Evolutionary conservation across 2,888 invertebrate genomes (phyloP), one percentile per base, ranked within the genome.

Genomic region (Pediacus dermestoides): DNA sequence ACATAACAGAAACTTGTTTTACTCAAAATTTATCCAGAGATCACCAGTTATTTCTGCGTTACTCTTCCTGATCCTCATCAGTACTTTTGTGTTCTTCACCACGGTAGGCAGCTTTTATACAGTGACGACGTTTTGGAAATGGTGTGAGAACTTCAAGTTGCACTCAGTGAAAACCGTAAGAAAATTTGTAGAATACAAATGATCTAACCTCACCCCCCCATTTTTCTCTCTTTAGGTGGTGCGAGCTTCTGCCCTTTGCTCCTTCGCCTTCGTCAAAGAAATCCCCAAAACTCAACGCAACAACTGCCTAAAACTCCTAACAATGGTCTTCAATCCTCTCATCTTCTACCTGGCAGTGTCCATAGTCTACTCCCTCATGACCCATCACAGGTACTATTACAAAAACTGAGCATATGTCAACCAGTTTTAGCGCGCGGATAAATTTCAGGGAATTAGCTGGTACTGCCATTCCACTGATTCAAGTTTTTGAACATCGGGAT

Each of bases 401-500:
- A n/a, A n/a, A n/a, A n/a, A n/a, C n/a, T n/a, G n/a, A n/a, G n/a
- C n/a, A n/a, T n/a, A n/a, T n/a, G n/a, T n/a, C n/a, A n/a, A n/a
- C n/a, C n/a, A n/a, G n/a, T n/a, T n/a, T n/a, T n/a, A n/a, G n/a
- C n/a, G n/a, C n/a, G n/a, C n/a, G n/a, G n/a, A n/a, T 56, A 22
- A 16, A 39, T 52, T 55, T 39, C 61, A 77, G 78, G 39, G 77
- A 71, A 56, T 71, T 74, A 37, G 71, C 75, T 13, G 75, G 78
- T 39, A 77, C 76, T 8, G 76, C 78, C 1, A 67, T 79, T 12
- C 79, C 80, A 4, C 69, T 80, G 8, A 76, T 78, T 1, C 74
- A 76, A 18, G 69, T 79, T 7, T 70, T 80, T 18, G 78, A 80
- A 66, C 73, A 76, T 1, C 71, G 76, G 16, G 71, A 77, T 11